Conservation (phyloP, 1,140 invertebrate species). For the Drosophila chauvacae region DNA sequence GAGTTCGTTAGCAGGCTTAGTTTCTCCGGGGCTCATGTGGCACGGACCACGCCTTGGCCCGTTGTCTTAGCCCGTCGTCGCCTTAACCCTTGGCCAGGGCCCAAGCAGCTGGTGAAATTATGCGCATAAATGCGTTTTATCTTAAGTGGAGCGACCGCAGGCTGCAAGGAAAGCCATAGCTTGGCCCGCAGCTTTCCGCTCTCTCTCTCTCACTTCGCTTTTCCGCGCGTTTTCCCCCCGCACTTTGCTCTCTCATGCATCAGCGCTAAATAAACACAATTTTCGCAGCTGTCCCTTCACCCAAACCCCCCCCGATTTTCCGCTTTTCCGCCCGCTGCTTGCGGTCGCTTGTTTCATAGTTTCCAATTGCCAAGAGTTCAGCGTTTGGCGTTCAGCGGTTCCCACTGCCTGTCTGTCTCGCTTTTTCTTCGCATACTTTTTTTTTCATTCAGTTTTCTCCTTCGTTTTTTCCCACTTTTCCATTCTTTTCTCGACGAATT, state of each 20-base stretch:
- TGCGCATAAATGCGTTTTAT: conserved; percentile 54
- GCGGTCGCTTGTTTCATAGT: conserved; percentile 68
- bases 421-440: conserved; percentile 4
- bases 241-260: conserved; percentile 33
- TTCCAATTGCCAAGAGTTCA: conserved; percentile 61
- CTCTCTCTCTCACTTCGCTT: background rate
- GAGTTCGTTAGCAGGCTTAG: conserved; percentile 50
- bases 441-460: conserved; percentile 6
- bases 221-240: background rate
- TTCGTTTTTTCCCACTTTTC: conserved; percentile 9
- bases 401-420: conserved; percentile 3
- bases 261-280: conserved; percentile 72
- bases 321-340: conserved; percentile 34
- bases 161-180: conserved; percentile 15
- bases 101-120: conserved; percentile 25
- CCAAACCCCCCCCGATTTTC: background rate
- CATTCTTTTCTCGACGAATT: conserved; percentile 42
- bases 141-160: conserved; percentile 33
- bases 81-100: conserved; percentile 6
- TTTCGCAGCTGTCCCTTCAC: conserved; percentile 45
- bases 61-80: no score
- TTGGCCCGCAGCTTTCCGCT: conserved; percentile 35
- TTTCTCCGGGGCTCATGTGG: conserved; percentile 30
- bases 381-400: conserved; percentile 26
- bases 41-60: conserved; percentile 1